Evolutionary conservation across 1,140 invertebrate genomes (phyloP).

Genomic region (Apis dorsata): DNA sequence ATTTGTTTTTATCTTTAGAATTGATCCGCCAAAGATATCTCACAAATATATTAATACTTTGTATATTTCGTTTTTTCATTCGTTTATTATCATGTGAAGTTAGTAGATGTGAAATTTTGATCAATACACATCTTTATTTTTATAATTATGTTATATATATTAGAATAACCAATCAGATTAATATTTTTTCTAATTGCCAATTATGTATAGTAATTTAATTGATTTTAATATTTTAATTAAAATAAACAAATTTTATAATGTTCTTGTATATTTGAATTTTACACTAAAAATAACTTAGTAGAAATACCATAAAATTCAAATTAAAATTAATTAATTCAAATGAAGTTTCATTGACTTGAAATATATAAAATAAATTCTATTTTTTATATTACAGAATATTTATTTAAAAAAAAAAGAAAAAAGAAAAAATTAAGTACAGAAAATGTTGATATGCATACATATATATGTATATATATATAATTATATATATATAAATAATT

Average conservation of each 20-base stretch:
- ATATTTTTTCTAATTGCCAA: too few species aligned
- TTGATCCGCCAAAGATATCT: too few species aligned
- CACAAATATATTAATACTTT: too few species aligned
- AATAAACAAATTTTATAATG: neutral
- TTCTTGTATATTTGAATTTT: neutral
- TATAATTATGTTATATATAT: too few species aligned
- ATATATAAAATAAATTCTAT: neutral
- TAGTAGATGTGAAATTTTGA: too few species aligned
- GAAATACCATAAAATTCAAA: constrained; percentile 1
- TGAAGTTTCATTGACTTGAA: neutral
- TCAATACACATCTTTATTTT: too few species aligned
- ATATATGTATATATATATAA: constrained; percentile 52
- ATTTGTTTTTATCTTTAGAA: too few species aligned
- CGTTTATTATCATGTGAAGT: too few species aligned
- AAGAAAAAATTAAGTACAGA: constrained; percentile 65
- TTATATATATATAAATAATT: constrained; percentile 57
- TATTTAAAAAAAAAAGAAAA: constrained; percentile 60
- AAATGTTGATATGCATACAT: constrained; percentile 53
- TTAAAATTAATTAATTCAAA: neutral
- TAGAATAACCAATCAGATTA: too few species aligned
- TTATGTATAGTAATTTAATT: too few species aligned
- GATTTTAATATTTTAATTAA: neutral
- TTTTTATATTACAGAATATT: constrained; percentile 52
- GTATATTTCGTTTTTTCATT: too few species aligned
- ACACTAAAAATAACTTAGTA: neutral